Conservation (phyloP, 2,113 vertebrate species). For the Tylochromis polylepis region DNA sequence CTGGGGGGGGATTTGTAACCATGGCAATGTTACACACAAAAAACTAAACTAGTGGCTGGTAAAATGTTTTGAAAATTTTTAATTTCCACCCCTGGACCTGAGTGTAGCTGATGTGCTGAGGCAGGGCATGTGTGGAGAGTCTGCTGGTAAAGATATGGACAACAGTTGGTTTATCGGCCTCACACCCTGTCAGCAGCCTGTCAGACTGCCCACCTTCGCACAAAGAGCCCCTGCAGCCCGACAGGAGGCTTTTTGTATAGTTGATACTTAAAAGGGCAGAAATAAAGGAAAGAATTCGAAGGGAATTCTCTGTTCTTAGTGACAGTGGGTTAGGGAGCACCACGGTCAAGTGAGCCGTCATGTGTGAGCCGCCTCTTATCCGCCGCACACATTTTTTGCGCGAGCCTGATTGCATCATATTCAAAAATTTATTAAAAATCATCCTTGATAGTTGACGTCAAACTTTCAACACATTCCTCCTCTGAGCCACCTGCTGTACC, state of each 20-base stretch:
- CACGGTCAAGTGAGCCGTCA: neutral
- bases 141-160: constrained; percentile 2
- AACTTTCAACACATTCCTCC: neutral
- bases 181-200: neutral
- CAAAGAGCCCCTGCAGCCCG: neutral
- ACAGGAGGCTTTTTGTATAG: fast-evolving
- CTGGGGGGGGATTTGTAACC: neutral
- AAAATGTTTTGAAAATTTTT: neutral
- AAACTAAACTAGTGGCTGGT: fast-evolving
- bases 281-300: neutral
- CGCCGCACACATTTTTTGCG: neutral
- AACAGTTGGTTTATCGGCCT: constrained; percentile 9
- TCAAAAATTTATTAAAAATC: too few relatives aligned
- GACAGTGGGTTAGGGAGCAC: neutral
- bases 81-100: neutral
- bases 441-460: neutral
- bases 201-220: neutral
- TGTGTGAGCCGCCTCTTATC: neutral
- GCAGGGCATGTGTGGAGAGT: neutral
- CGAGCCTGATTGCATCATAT: neutral
- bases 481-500: fast-evolving
- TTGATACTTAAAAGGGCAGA: neutral
- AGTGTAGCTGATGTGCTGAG: neutral
- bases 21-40: neutral
- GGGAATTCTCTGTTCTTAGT: neutral